Conservation (phyloP, 2,888 invertebrate genomes). For the Chaetogeoica ovagalla region DNA sequence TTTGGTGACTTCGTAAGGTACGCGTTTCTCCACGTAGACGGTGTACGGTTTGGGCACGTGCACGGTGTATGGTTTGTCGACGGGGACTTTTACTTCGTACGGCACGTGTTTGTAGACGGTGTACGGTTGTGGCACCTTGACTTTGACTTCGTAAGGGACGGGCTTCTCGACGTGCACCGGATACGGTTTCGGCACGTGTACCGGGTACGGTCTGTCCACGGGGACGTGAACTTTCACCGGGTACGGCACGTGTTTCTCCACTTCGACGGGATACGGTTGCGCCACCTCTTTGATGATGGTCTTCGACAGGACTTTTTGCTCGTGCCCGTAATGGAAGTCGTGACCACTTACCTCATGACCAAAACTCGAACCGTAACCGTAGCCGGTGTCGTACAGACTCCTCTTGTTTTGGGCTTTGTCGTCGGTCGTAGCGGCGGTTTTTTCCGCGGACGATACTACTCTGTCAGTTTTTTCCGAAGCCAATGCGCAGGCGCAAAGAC, state of each 20-base stretch:
- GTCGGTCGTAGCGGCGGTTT: slow-evolving; percentile 54
- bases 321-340: slow-evolving; percentile 8
- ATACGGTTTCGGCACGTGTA: slow-evolving; percentile 57
- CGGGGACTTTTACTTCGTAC: slow-evolving; percentile 62
- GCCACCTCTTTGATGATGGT: slow-evolving; percentile 54
- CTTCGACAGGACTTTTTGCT: slow-evolving; percentile 53
- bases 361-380: slow-evolving; percentile 55
- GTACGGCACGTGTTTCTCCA: slow-evolving; percentile 57
- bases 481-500: slow-evolving; percentile 29
- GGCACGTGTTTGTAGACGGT: slow-evolving; percentile 71
- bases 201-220: slow-evolving; percentile 56
- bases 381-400: slow-evolving; percentile 54
- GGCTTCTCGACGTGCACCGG: slow-evolving; percentile 57
- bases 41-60: slow-evolving; percentile 56
- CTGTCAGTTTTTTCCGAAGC: background rate
- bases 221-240: slow-evolving; percentile 56
- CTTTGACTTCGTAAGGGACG: slow-evolving; percentile 57
- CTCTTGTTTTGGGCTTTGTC: slow-evolving; percentile 55
- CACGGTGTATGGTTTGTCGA: slow-evolving; percentile 61
- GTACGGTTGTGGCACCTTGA: slow-evolving; percentile 56
- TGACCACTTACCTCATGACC: slow-evolving; percentile 49
- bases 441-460: background rate
- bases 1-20: slow-evolving; percentile 57
- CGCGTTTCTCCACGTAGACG: slow-evolving; percentile 55
- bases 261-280: slow-evolving; percentile 56